Percentiles rank a stretch among this genome's conserved stretches.
Conservation (phyloP, 1,140 invertebrate species). For the Pogonus chalceus region DNA sequence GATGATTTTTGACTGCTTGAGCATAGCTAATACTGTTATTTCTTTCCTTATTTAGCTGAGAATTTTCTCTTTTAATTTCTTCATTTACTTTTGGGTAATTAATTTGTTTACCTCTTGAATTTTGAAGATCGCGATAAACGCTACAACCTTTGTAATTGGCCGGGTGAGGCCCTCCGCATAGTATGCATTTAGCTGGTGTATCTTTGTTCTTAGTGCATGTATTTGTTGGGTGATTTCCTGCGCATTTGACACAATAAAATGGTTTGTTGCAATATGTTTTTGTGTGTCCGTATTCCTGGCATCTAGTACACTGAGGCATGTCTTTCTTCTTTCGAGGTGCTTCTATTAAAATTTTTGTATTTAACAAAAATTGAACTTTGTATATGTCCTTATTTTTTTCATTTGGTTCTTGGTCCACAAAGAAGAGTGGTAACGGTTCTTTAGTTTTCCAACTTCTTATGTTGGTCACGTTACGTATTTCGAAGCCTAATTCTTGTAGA, state of each 20-base stretch:
- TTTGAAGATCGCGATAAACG: slow-evolving; percentile 22
- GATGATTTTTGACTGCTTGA: slow-evolving; percentile 6
- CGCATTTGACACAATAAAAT: slow-evolving; percentile 30
- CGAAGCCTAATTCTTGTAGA: slow-evolving; percentile 8
- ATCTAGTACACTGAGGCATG: slow-evolving; percentile 27
- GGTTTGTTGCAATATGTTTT: slow-evolving; percentile 24
- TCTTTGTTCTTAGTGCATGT: slow-evolving; percentile 30
- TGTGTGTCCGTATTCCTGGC: slow-evolving; percentile 30
- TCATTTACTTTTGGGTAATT: slow-evolving; percentile 7
- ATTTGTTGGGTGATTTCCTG: slow-evolving; percentile 24
- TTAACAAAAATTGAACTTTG: slow-evolving; percentile 21
- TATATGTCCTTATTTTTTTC: slow-evolving; percentile 30
- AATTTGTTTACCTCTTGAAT: slow-evolving; percentile 19
- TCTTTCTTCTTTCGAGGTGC: slow-evolving; percentile 19
- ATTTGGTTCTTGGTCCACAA: slow-evolving; percentile 24
- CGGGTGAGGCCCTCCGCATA: slow-evolving; percentile 29
- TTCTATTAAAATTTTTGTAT: slow-evolving; percentile 24
- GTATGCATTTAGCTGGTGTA: slow-evolving; percentile 26
- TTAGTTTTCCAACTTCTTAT: slow-evolving; percentile 20
- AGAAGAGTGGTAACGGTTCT: slow-evolving; percentile 25
- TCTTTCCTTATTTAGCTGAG: slow-evolving; percentile 20
- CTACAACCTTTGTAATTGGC: slow-evolving; percentile 32
- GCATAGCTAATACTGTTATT: slow-evolving; percentile 10
- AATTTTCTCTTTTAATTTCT: slow-evolving; percentile 19
- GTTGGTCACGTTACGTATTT: slow-evolving; percentile 17